These are phyloP conservation scores for Dinothrombium tinctorium DNA, from an alignment of 1,140 invertebrate genomes.

Conservation along the genomic window DNA sequence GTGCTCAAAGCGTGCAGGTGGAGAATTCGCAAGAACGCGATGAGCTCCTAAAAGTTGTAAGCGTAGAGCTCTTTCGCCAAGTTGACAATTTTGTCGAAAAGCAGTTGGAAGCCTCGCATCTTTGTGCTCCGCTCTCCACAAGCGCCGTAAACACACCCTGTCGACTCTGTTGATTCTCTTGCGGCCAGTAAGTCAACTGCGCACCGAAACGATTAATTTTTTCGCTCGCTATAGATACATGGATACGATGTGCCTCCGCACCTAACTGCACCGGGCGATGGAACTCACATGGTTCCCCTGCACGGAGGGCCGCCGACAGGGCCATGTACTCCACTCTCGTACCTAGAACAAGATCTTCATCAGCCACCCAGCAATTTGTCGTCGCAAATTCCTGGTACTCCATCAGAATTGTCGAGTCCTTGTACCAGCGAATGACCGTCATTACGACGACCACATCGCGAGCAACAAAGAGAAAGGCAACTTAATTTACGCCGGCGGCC, in stretches of 20 bases:
- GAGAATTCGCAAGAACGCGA: too few relatives aligned
- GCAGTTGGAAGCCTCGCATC: too few relatives aligned
- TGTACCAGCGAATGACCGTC: conserved; percentile 20
- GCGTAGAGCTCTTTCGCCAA: too few relatives aligned
- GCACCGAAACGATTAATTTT: too few relatives aligned
- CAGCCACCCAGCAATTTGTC: conserved; percentile 19
- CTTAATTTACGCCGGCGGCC: too few relatives aligned
- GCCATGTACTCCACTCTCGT: conserved; percentile 9
- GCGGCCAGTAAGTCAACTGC: neutral
- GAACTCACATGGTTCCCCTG: conserved; percentile 15
- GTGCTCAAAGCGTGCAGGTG: too few relatives aligned
- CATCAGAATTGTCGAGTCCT: conserved; percentile 23
- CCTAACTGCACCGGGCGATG: neutral
- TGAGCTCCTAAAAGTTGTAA: too few relatives aligned
- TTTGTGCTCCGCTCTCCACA: too few relatives aligned
- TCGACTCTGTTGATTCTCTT: neutral
- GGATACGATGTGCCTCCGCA: conserved; percentile 14
- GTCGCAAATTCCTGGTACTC: conserved; percentile 21
- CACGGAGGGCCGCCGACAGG: conserved; percentile 14
- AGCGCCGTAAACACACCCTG: too few relatives aligned
- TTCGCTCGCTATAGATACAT: conserved; percentile 16
- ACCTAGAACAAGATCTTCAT: conserved; percentile 16
- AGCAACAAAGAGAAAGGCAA: too few relatives aligned
- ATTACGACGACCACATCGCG: too few relatives aligned
- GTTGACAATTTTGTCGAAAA: too few relatives aligned